Evolutionary conservation across 2,888 invertebrate species (phyloP).

Genomic region (Tyria jacobaeae): DNA sequence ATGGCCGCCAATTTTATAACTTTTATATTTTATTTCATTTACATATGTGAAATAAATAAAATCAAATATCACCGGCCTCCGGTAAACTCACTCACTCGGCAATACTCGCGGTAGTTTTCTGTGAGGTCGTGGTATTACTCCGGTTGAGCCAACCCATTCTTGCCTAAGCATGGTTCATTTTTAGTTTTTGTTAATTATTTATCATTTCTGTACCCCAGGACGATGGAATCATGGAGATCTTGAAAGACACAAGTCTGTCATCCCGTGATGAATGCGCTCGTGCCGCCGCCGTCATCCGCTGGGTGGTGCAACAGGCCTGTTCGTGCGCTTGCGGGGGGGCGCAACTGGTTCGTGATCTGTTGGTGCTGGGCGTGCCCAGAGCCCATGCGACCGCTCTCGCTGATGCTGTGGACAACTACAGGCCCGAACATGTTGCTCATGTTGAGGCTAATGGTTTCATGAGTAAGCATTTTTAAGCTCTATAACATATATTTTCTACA

Average conservation of each 20-base stretch:
- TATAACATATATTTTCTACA: too few species aligned
- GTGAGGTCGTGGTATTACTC: too few species aligned
- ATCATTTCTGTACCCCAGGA: slow-evolving; percentile 69
- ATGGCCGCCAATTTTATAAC: too few species aligned
- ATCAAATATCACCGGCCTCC: too few species aligned
- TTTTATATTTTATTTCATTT: too few species aligned
- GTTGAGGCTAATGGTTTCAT: slow-evolving; percentile 65
- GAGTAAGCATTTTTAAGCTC: slow-evolving; percentile 56
- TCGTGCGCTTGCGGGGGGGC: slow-evolving; percentile 67
- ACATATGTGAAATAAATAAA: too few species aligned
- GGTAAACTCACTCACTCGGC: too few species aligned
- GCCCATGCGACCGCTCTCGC: slow-evolving; percentile 74
- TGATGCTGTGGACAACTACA: slow-evolving; percentile 64
- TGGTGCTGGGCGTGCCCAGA: slow-evolving; percentile 76
- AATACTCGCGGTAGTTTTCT: too few species aligned
- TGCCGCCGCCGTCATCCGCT: slow-evolving; percentile 75
- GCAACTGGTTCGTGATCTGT: slow-evolving; percentile 71
- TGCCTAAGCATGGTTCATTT: too few species aligned
- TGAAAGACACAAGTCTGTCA: slow-evolving; percentile 75
- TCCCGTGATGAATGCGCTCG: slow-evolving; percentile 78
- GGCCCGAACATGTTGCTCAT: slow-evolving; percentile 58
- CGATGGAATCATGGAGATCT: slow-evolving; percentile 75
- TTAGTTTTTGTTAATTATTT: too few species aligned
- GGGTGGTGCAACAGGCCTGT: slow-evolving; percentile 73
- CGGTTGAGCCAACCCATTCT: too few species aligned